phyloP scores from a whole-genome alignment of 2,888 invertebrate species.

The Protula sp. region DNA sequence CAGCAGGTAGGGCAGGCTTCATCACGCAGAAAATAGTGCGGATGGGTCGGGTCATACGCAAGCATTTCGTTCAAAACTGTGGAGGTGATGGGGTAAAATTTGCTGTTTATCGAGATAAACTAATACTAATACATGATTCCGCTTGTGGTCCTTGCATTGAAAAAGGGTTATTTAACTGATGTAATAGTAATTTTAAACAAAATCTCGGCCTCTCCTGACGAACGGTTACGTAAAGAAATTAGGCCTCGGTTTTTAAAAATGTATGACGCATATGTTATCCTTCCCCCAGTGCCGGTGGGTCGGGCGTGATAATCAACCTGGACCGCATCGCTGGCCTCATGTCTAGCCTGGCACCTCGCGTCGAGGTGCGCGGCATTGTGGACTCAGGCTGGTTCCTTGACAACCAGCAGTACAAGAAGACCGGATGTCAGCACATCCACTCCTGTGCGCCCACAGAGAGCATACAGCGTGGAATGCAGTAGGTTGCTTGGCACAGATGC shows the following conservation, averaged over 20 bases:
- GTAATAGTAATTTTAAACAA: not conserved
- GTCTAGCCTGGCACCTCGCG: constrained; percentile 47
- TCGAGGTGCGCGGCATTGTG: constrained; percentile 72
- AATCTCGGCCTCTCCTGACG: no score
- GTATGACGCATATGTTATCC: no score
- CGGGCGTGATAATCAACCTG: constrained; percentile 87
- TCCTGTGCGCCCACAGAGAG: constrained; percentile 65
- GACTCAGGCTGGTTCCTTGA: constrained; percentile 96
- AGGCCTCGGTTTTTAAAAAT: no score
- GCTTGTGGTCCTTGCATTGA: no score
- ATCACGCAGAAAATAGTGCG: no score
- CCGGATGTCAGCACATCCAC: constrained; percentile 52
- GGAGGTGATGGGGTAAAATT: no score
- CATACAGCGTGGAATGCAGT: constrained; percentile 69
- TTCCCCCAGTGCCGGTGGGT: constrained; percentile 84
- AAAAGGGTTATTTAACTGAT: no score
- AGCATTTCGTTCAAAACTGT: not conserved
- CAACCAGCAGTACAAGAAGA: constrained; percentile 64
- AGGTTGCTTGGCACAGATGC: no score
- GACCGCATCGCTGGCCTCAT: constrained; percentile 73
- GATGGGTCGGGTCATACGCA: no score
- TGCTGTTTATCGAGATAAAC: no score
- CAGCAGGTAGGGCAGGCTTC: constrained; percentile 56
- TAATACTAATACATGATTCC: no score
- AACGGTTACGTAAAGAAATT: no score